Conservation (phyloP, 1,140 invertebrate genomes). For the Zaprionus nigranus region DNA sequence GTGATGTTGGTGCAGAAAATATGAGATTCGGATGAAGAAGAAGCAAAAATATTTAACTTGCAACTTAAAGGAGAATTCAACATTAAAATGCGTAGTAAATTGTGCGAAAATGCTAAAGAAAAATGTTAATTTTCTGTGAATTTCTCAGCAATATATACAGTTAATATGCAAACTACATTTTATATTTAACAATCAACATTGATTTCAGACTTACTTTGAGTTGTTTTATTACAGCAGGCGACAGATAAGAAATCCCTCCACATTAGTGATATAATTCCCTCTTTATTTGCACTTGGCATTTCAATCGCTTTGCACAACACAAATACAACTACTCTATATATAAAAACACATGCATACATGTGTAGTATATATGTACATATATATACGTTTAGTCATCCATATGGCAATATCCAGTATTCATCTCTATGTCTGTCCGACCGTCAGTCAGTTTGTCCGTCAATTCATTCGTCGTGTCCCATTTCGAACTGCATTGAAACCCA, state of each 20-base stretch:
- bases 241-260: background rate
- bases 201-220: background rate
- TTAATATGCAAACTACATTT: background rate
- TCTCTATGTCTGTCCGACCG: background rate
- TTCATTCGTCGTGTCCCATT: slow-evolving; percentile 25
- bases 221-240: background rate
- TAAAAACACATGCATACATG: background rate
- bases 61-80: background rate
- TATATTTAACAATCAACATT: background rate
- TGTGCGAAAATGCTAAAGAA: background rate
- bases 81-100: slow-evolving; percentile 2
- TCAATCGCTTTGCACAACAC: slow-evolving; percentile 40
- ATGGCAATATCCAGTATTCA: slow-evolving; percentile 37
- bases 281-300: slow-evolving; percentile 30
- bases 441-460: slow-evolving; percentile 1
- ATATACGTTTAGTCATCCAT: slow-evolving; percentile 39
- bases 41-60: slow-evolving; percentile 1
- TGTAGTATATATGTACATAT: slow-evolving; percentile 6
- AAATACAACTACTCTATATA: slow-evolving; percentile 12
- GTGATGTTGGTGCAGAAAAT: background rate
- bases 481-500: slow-evolving; percentile 31
- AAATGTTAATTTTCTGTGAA: background rate
- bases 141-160: background rate
- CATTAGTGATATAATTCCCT: slow-evolving; percentile 11
- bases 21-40: background rate